Percentiles rank a stretch among this genome's conserved stretches.
Conservation (phyloP, 2,888 invertebrate species). For the Seira musarum region DNA sequence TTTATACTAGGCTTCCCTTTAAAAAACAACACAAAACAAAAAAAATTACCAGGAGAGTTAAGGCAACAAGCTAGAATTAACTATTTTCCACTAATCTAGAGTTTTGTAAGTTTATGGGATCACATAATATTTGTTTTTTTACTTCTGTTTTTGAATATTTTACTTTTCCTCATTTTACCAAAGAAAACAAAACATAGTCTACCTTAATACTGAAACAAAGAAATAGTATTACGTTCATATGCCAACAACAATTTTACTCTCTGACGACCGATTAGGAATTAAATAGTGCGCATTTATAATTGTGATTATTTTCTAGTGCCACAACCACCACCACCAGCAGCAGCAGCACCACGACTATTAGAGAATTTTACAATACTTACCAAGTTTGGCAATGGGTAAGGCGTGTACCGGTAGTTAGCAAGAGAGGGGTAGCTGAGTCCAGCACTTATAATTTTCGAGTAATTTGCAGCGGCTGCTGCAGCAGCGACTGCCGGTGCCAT, state of each 20-base stretch:
- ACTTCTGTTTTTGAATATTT: background rate
- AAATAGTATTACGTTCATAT: background rate
- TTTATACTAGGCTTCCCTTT: background rate
- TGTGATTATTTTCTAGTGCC: constrained; percentile 11
- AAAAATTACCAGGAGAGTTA: background rate
- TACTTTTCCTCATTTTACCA: background rate
- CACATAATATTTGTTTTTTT: background rate
- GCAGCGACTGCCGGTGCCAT: constrained; percentile 67
- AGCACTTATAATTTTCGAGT: constrained; percentile 68
- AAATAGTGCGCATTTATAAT: constrained; percentile 4
- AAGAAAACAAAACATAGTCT: no score
- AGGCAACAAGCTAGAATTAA: background rate
- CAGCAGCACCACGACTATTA: background rate
- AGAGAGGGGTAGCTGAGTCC: constrained; percentile 69
- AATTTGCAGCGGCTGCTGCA: constrained; percentile 66
- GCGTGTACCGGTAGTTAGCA: constrained; percentile 69
- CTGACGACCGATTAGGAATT: background rate
- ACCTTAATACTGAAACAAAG: no score
- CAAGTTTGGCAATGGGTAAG: constrained; percentile 69
- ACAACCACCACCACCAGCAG: background rate
- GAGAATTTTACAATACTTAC: constrained; percentile 58
- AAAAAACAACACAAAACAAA: background rate
- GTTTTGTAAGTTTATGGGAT: no score
- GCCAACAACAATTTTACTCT: constrained; percentile 2
- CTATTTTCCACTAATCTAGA: background rate